Conservation (phyloP, 2,888 invertebrate genomes). For the Thelaira solivaga region DNA sequence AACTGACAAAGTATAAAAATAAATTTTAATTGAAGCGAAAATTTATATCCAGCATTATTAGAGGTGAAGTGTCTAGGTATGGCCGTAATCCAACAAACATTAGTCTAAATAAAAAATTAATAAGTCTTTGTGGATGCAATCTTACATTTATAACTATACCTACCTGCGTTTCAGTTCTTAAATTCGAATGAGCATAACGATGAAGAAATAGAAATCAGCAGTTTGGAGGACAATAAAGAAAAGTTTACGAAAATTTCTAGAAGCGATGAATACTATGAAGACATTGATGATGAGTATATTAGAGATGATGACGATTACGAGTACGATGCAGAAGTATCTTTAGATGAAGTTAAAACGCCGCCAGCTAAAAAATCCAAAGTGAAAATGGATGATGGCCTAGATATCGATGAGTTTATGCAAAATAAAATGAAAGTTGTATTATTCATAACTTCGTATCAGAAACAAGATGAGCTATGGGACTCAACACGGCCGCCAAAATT, state of each 20-base stretch:
- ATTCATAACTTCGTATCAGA: conserved; percentile 54
- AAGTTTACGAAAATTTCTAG: conserved; percentile 24
- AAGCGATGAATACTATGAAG: conserved; percentile 18
- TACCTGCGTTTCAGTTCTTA: conserved; percentile 22
- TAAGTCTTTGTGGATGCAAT: not conserved
- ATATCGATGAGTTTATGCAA: conserved; percentile 59
- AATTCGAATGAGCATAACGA: conserved; percentile 23
- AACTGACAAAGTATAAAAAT: too few relatives aligned
- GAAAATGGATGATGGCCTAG: conserved; percentile 53
- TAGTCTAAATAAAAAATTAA: too few relatives aligned
- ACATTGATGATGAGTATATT: conserved; percentile 41
- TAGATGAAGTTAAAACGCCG: conserved; percentile 41
- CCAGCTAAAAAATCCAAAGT: conserved; percentile 56
- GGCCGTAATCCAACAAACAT: too few relatives aligned
- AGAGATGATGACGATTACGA: conserved; percentile 28
- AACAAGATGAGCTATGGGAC: conserved; percentile 57
- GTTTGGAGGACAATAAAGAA: conserved; percentile 22
- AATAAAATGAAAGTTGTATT: conserved; percentile 45
- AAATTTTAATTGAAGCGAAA: too few relatives aligned
- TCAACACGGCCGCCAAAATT: conserved; percentile 53
- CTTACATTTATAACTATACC: too few relatives aligned
- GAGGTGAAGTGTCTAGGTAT: too few relatives aligned
- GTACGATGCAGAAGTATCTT: conserved; percentile 22
- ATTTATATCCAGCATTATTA: too few relatives aligned
- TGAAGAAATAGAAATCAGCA: conserved; percentile 29